phyloP scores from a whole-genome alignment of 2,113 vertebrate genomes.

The Clarias macrocephalus region DNA sequence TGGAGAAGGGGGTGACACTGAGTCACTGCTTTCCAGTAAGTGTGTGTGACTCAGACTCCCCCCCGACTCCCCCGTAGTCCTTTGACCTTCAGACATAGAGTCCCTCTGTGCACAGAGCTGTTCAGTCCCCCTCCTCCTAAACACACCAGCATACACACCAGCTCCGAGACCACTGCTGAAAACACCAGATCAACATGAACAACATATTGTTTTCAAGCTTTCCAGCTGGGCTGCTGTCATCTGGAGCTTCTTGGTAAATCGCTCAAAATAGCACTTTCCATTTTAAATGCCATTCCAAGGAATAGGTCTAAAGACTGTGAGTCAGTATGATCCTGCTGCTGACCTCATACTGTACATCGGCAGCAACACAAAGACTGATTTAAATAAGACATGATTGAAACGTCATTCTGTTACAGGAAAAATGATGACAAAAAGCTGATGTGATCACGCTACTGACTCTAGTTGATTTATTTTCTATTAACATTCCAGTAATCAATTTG shows the following conservation, averaged over 20 bases:
- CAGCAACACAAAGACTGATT: neutral
- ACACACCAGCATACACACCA: neutral
- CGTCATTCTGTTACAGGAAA: neutral
- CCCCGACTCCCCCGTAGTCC: neutral
- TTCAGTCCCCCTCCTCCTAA: neutral
- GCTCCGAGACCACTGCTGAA: slow-evolving; percentile 2
- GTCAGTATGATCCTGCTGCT: neutral
- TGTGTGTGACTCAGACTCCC: slow-evolving; percentile 48
- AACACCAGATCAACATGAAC: neutral
- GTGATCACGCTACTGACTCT: neutral
- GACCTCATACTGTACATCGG: slow-evolving; percentile 24
- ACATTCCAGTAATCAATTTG: neutral
- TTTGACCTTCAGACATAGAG: slow-evolving; percentile 50
- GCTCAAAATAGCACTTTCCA: slow-evolving; percentile 22
- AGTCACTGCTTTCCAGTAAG: slow-evolving; percentile 59
- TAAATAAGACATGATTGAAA: neutral
- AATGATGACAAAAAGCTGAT: neutral
- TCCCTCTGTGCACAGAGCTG: slow-evolving; percentile 29
- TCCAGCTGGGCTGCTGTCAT: slow-evolving; percentile 33
- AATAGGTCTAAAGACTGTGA: slow-evolving; percentile 9
- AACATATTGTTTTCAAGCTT: neutral
- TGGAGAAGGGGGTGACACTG: slow-evolving; percentile 48
- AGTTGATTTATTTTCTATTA: neutral
- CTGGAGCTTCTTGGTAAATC: slow-evolving; percentile 13
- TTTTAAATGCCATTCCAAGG: neutral